These are phyloP conservation scores for Toxonevra muliebris DNA, from an alignment of 2,888 invertebrate genomes.

Conservation along the genomic window DNA sequence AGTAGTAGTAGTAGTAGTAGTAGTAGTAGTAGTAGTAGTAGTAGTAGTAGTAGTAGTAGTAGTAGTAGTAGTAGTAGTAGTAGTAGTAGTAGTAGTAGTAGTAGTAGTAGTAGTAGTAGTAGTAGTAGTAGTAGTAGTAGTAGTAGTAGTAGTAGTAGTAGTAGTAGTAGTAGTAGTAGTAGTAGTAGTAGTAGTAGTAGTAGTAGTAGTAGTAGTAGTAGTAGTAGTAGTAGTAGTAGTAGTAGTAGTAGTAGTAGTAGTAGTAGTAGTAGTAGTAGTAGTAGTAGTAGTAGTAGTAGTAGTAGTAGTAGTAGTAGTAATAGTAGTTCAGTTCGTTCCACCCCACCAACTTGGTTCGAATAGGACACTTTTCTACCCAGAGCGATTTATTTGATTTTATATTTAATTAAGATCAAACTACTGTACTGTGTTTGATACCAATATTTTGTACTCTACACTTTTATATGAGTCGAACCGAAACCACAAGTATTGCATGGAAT, in stretches of 20 bases:
- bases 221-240: slow-evolving; percentile 1
- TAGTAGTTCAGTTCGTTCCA: no score
- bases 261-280: slow-evolving; percentile 1
- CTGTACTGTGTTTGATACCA: no score
- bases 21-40: slow-evolving; percentile 1
- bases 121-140: slow-evolving; percentile 1
- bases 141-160: slow-evolving; percentile 1
- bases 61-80: slow-evolving; percentile 1
- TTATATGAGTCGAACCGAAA: no score
- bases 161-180: slow-evolving; percentile 1
- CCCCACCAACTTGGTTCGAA: no score
- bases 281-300: slow-evolving; percentile 1
- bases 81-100: slow-evolving; percentile 1
- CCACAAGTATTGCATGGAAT: no score
- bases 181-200: slow-evolving; percentile 1
- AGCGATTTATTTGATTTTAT: no score
- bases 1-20: slow-evolving; percentile 1
- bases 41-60: slow-evolving; percentile 1
- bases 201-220: slow-evolving; percentile 1
- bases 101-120: slow-evolving; percentile 1
- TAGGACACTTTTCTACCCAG: no score
- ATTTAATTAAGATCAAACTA: no score
- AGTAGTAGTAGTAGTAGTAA: background rate
- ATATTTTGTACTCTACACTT: no score
- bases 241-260: slow-evolving; percentile 1